Base-by-base conservation (phyloP, 2,797 vertebrate genomes). In the Myioborus melanocephalus region DNA sequence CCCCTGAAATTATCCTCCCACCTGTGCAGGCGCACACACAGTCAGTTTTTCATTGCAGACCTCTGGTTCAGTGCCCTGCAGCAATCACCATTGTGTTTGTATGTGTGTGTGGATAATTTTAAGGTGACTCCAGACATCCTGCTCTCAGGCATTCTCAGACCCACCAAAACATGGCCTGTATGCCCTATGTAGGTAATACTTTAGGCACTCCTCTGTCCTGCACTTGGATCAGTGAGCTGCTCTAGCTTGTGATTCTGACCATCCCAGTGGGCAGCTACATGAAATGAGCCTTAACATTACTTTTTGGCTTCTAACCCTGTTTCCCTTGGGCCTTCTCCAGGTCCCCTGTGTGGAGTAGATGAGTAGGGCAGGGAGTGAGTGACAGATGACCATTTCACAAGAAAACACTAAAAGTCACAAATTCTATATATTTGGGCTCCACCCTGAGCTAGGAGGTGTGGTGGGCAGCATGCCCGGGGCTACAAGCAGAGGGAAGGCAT, bases 401-500 rank as follows among this genome's bases (percentile, higher is more conserved):
- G 27, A 92, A 55, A 52, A 19, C 19, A 39, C 2, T 1, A 64
- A 52, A 76, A 76, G 5, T 34, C 37, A 83, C 5, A 23, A 52
- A 4, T 2, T 80, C 21, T 18, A 0, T 52, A 8, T 5, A 1
- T 34, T 11, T 63, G 27, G 16, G 27, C 4, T 84, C 53, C n/a
- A 27, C 0, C 10, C 34, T 44, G 44, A 86, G 7, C 14, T 39
- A 22, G 24, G 20, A 59, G 4, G 3, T 26, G 27, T 75, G 39
- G 6, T 34, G 14, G 28, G 44, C n/a, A 28, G 30, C 34, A 32
- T 3, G 2, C 5, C 17, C 5, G 16, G 32, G 43, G 15, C 20
- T 57, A 20, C 12, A 21, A 46, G 39, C 3, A 8, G 3, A 6
- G 10, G 5, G 3, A 4, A 4, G 27, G 7, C 13, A 10, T 24